Evolutionary conservation across 2,113 vertebrate genomes (phyloP).

Genomic region (Gymnobelideus leadbeateri): DNA sequence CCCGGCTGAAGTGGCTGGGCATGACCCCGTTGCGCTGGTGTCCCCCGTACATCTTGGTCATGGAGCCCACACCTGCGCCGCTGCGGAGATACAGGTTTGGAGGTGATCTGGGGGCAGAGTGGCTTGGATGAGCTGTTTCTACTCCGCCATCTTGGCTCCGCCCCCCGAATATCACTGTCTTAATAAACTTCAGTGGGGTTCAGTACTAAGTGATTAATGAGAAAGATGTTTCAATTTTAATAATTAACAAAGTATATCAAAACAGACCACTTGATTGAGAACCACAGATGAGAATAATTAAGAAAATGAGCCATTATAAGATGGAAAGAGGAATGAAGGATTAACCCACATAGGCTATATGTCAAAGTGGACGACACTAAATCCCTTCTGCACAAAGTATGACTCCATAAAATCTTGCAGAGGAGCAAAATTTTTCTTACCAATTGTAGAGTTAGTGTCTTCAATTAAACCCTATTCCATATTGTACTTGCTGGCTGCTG

Average conservation of each 20-base stretch:
- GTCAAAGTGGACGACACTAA: background rate
- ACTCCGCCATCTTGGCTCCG: too few relatives aligned
- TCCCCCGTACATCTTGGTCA: too few relatives aligned
- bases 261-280: background rate
- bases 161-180: background rate
- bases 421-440: background rate
- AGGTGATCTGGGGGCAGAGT: too few relatives aligned
- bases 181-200: background rate
- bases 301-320: background rate
- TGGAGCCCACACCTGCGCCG: too few relatives aligned
- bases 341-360: background rate
- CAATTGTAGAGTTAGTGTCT: background rate
- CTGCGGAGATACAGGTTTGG: too few relatives aligned
- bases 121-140: too few relatives aligned
- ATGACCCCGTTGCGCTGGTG: too few relatives aligned
- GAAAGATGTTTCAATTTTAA: background rate
- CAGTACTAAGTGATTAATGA: background rate
- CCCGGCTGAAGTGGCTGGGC: too few relatives aligned
- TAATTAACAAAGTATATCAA: background rate
- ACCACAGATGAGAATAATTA: background rate
- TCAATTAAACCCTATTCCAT: background rate
- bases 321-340: background rate
- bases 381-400: background rate
- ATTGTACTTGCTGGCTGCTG: background rate
- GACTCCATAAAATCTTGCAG: background rate